Evolutionary conservation across 1,140 invertebrate species (phyloP).

Genomic region (Lasaia peninsularis): DNA sequence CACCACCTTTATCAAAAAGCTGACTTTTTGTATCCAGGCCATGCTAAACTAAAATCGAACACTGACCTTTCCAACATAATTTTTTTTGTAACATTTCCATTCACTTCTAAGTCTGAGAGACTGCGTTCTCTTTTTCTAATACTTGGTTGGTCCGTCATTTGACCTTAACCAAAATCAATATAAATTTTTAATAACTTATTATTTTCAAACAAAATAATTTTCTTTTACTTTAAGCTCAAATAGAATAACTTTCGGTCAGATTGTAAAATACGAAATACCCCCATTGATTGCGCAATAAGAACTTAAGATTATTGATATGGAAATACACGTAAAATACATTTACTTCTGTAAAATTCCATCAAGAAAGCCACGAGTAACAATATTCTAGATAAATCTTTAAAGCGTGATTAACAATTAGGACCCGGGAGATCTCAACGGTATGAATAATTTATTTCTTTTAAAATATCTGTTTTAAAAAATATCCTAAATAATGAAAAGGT

Average conservation of each 20-base stretch:
- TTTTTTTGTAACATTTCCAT: constrained; percentile 53
- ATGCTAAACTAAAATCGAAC: constrained; percentile 13
- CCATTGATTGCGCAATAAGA: not conserved
- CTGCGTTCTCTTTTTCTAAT: constrained; percentile 56
- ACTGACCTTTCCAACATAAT: constrained; percentile 29
- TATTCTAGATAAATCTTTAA: not conserved
- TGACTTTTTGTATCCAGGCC: not conserved
- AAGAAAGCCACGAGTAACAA: not conserved
- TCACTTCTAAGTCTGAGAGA: constrained; percentile 43
- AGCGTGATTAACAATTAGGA: not conserved
- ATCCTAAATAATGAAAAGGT: not conserved
- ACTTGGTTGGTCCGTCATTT: constrained; percentile 38
- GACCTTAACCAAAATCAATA: constrained; percentile 34
- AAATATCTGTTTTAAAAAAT: not conserved
- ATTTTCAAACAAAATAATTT: not conserved
- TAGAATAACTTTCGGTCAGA: not conserved
- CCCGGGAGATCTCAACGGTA: not conserved
- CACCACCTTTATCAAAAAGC: constrained; percentile 7
- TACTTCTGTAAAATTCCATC: not conserved
- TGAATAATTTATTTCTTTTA: not conserved
- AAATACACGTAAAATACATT: not conserved
- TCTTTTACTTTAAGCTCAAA: not conserved
- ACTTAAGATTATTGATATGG: not conserved
- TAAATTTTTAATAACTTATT: not conserved
- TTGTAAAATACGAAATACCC: not conserved